Percentiles rank a stretch among this genome's conserved stretches.
These are phyloP conservation scores for Nannoperca australis DNA, from an alignment of 2,797 vertebrate species.

Conservation along the genomic window DNA sequence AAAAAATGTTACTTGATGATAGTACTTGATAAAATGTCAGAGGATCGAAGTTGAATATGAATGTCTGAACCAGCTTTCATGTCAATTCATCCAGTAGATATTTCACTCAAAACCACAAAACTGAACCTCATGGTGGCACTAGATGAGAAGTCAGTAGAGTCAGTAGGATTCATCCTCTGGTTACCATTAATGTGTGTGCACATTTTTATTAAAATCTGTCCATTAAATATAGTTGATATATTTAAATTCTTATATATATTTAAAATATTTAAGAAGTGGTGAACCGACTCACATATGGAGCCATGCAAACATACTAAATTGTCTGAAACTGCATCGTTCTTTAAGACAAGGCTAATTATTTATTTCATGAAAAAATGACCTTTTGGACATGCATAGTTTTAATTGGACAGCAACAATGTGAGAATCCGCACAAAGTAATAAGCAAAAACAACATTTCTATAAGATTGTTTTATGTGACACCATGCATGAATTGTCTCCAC, in stretches of 20 bases:
- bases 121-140: not conserved
- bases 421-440: not conserved
- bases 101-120: not conserved
- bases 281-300: too few species aligned
- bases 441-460: not conserved
- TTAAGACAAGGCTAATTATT: too few species aligned
- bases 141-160: not conserved
- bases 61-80: too few species aligned
- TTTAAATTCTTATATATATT: too few species aligned
- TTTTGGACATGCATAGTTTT: not conserved
- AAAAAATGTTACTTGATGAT: not conserved
- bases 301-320: too few species aligned
- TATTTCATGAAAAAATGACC: not conserved
- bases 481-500: not conserved
- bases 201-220: not conserved
- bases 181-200: too few species aligned
- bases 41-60: not conserved
- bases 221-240: not conserved
- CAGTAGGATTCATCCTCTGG: too few species aligned
- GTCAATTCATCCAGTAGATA: too few species aligned
- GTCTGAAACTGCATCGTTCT: too few species aligned
- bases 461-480: not conserved
- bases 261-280: too few species aligned
- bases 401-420: not conserved
- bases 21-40: accelerated